Evolutionary conservation across 2,888 invertebrate genomes (phyloP).

Genomic region (Sarcophaga subvicina): DNA sequence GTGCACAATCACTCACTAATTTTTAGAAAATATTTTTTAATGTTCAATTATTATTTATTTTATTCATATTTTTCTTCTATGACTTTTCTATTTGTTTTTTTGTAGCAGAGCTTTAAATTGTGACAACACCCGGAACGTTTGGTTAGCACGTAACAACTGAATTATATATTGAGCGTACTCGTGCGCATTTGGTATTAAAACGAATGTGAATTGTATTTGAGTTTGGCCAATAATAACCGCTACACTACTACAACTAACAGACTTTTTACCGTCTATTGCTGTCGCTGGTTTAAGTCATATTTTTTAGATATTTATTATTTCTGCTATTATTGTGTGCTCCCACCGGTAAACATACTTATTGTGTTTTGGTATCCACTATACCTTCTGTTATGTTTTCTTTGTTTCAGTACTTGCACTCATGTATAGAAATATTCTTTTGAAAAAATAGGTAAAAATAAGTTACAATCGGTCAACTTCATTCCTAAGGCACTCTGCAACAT

Average conservation of each 20-base stretch:
- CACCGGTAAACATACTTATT: constrained; percentile 53
- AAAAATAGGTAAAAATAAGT: too few relatives aligned
- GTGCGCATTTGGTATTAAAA: constrained; percentile 64
- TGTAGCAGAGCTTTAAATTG: constrained; percentile 52
- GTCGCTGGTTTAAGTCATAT: constrained; percentile 34
- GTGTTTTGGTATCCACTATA: constrained; percentile 5
- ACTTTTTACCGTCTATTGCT: constrained; percentile 45
- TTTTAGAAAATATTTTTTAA: constrained; percentile 41
- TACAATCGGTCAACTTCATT: too few relatives aligned
- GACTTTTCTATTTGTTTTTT: constrained; percentile 15
- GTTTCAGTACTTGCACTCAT: not conserved
- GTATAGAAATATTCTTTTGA: not conserved
- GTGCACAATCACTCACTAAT: constrained; percentile 54
- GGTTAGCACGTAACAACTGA: constrained; percentile 71
- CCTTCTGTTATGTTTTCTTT: not conserved
- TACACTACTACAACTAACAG: constrained; percentile 33
- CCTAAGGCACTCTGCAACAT: too few relatives aligned
- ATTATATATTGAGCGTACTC: constrained; percentile 68
- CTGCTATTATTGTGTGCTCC: constrained; percentile 41
- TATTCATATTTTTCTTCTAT: constrained; percentile 17
- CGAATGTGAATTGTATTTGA: constrained; percentile 47
- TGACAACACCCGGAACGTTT: constrained; percentile 71
- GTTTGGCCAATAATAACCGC: constrained; percentile 57
- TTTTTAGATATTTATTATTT: constrained; percentile 18
- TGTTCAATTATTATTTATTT: constrained; percentile 27